Conservation (phyloP, 1,140 invertebrate species). For the Megathymus violae region DNA sequence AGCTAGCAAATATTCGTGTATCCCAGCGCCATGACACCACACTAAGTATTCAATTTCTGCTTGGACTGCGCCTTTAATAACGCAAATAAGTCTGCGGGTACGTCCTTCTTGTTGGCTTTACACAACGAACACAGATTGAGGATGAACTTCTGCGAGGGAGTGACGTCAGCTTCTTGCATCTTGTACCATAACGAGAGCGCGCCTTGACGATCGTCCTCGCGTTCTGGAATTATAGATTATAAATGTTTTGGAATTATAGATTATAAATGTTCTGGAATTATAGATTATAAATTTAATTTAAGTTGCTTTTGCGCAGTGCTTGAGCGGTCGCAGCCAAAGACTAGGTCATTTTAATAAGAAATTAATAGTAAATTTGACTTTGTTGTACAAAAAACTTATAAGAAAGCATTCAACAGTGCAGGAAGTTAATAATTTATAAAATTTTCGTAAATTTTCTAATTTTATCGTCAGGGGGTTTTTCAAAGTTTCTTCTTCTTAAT, state of each 20-base stretch:
- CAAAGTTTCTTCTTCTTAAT: too few relatives aligned
- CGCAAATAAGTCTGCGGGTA: slow-evolving; percentile 59
- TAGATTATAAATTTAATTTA: too few relatives aligned
- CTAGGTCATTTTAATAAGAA: too few relatives aligned
- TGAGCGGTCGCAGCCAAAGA: too few relatives aligned
- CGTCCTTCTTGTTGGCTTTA: slow-evolving; percentile 63
- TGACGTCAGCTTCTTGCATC: slow-evolving; percentile 75
- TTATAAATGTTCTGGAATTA: slow-evolving; percentile 78
- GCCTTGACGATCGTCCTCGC: slow-evolving; percentile 68
- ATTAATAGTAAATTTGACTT: too few relatives aligned
- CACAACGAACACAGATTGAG: slow-evolving; percentile 60
- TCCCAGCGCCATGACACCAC: background rate
- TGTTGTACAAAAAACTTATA: too few relatives aligned
- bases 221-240: slow-evolving; percentile 75
- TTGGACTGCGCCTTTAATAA: slow-evolving; percentile 54
- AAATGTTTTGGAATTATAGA: slow-evolving; percentile 75
- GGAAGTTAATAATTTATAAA: too few relatives aligned
- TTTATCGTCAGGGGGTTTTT: too few relatives aligned
- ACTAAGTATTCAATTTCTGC: slow-evolving; percentile 36
- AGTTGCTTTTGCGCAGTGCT: too few relatives aligned
- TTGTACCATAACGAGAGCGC: slow-evolving; percentile 71
- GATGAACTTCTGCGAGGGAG: slow-evolving; percentile 66
- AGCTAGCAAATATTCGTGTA: too few relatives aligned
- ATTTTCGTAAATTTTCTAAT: too few relatives aligned
- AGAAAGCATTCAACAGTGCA: too few relatives aligned